These are phyloP conservation scores for Hormaphis cornu DNA, from an alignment of 1,140 invertebrate genomes.

Conservation along the genomic window DNA sequence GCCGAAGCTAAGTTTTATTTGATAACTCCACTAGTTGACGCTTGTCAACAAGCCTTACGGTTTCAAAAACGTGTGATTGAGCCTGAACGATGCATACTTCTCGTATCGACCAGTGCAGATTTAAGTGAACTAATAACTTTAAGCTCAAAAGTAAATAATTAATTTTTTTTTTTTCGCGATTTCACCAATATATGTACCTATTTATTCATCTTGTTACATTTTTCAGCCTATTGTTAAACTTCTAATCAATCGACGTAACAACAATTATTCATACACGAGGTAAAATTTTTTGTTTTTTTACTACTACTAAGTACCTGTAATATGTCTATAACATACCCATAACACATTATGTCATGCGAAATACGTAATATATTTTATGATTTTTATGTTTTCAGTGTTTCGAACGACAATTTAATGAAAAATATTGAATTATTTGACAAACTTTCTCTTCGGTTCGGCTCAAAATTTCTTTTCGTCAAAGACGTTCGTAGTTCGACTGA, in stretches of 20 bases:
- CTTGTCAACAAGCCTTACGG: constrained; percentile 67
- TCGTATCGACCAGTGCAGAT: constrained; percentile 90
- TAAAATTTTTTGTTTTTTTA: constrained; percentile 41
- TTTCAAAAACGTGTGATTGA: constrained; percentile 74
- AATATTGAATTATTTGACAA: constrained; percentile 99
- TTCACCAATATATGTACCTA: not conserved
- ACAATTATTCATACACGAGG: constrained; percentile 98
- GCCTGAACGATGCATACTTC: constrained; percentile 82
- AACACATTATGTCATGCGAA: too few relatives aligned
- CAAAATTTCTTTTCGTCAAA: constrained; percentile 92
- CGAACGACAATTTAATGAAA: constrained; percentile 96
- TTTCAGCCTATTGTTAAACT: constrained; percentile 87
- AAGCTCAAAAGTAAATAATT: constrained; percentile 61
- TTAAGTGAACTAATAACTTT: constrained; percentile 81
- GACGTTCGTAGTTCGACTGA: constrained; percentile 97
- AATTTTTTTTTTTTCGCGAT: constrained; percentile 37
- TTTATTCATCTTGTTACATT: not conserved
- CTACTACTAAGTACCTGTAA: not conserved
- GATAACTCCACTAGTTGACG: constrained; percentile 73
- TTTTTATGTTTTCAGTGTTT: constrained; percentile 57
- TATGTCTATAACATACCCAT: too few relatives aligned
- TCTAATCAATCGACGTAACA: constrained; percentile 95
- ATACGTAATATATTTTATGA: too few relatives aligned
- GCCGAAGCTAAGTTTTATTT: constrained; percentile 97
- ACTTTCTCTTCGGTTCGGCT: constrained; percentile 87